phyloP scores from a whole-genome alignment of 2,113 vertebrate genomes.

The Nibea coibor region DNA sequence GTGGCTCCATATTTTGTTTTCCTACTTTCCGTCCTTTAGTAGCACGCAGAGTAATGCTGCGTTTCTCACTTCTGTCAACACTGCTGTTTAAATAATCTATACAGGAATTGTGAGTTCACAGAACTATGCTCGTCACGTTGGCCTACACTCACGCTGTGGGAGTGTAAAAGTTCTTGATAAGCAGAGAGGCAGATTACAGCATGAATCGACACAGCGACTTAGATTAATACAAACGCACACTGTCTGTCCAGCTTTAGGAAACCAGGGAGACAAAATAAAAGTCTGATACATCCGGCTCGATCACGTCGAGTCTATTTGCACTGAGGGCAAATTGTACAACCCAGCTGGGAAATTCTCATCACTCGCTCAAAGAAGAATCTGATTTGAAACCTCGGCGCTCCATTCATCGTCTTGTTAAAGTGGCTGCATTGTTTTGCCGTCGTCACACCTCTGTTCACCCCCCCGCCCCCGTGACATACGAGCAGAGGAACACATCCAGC shows the following conservation, averaged over 20 bases:
- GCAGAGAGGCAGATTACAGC: neutral
- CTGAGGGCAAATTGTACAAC: neutral
- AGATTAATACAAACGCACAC: neutral
- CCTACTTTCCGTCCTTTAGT: too few species aligned
- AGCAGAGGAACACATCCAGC: conserved; percentile 32
- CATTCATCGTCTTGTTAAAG: neutral
- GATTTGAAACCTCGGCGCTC: neutral
- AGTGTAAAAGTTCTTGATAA: neutral
- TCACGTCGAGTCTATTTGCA: neutral
- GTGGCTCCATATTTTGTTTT: neutral
- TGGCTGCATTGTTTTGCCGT: neutral
- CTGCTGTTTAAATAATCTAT: neutral
- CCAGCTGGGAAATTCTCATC: neutral
- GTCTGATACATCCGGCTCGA: neutral
- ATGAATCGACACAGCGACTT: too few species aligned
- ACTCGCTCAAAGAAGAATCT: neutral
- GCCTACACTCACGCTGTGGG: neutral
- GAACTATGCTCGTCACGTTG: neutral
- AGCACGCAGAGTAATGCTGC: neutral
- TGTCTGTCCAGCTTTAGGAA: neutral
- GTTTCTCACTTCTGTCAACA: neutral
- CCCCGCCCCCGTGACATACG: neutral
- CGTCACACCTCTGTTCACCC: neutral
- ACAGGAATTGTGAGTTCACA: neutral
- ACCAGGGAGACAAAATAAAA: neutral